phyloP scores from a whole-genome alignment of 2,113 vertebrate species.

The Mugil cephalus region DNA sequence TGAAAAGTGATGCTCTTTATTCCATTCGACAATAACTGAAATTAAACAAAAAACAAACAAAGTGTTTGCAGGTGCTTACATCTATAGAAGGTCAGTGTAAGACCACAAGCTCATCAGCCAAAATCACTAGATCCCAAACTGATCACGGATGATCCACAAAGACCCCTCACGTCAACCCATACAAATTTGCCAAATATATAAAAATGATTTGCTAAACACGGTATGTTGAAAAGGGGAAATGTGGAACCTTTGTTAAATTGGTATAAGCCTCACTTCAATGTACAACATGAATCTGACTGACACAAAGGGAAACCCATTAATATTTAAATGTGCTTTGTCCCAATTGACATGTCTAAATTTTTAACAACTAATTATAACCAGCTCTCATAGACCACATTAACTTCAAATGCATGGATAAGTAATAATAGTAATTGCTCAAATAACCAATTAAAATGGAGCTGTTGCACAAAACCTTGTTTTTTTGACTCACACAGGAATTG shows the following conservation, averaged over 20 bases:
- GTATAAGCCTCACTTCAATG: conserved; percentile 6
- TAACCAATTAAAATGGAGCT: conserved; percentile 29
- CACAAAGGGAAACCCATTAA: conserved; percentile 28
- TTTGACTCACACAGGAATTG: conserved; percentile 1
- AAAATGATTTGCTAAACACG: conserved; percentile 4
- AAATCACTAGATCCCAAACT: too few species aligned
- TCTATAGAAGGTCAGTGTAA: too few species aligned
- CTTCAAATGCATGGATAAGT: conserved; percentile 18
- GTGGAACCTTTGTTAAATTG: conserved; percentile 9
- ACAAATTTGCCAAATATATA: too few species aligned
- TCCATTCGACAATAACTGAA: background rate
- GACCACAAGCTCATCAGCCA: too few species aligned
- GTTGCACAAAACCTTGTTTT: background rate
- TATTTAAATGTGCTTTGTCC: conserved; percentile 20
- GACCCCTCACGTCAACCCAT: too few species aligned
- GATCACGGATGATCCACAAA: too few species aligned
- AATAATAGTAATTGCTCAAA: conserved; percentile 3
- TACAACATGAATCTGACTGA: conserved; percentile 30
- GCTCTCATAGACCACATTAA: conserved; percentile 24
- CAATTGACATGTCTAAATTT: conserved; percentile 14
- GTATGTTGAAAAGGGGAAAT: conserved; percentile 2
- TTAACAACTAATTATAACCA: conserved; percentile 20
- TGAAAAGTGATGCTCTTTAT: background rate
- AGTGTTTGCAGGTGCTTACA: too few species aligned
- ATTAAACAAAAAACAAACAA: background rate